Conservation (phyloP, 2,797 vertebrate genomes). For the Pseudotriccus pelzelni region DNA sequence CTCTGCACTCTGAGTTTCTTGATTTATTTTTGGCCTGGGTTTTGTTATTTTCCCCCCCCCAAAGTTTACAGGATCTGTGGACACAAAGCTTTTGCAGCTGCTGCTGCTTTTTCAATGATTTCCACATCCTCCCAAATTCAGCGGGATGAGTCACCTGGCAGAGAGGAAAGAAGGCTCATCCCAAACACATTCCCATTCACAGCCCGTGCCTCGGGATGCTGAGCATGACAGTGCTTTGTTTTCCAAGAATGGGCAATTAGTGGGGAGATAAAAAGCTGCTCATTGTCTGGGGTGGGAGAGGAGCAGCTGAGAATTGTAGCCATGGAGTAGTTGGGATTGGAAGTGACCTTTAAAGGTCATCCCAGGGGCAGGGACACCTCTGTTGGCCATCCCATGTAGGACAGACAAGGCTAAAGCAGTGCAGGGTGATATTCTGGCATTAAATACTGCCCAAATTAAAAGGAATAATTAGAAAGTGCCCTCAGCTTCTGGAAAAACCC, state of each 20-base stretch:
- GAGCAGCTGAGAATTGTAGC: not conserved
- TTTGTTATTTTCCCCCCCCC: not conserved
- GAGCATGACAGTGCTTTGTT: not conserved
- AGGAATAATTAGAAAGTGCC: not conserved
- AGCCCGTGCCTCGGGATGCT: accelerated
- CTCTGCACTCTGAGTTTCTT: accelerated
- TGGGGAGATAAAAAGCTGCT: not conserved
- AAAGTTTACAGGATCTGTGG: not conserved
- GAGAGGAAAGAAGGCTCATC: constrained; percentile 1
- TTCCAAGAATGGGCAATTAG: not conserved
- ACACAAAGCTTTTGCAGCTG: constrained; percentile 27
- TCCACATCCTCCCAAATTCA: not conserved
- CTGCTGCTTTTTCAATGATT: not conserved
- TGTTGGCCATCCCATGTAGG: not conserved
- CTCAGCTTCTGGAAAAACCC: not conserved
- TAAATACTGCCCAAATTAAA: not conserved
- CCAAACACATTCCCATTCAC: not conserved
- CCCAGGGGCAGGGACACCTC: not conserved
- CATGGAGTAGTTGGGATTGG: not conserved
- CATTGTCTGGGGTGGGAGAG: not conserved
- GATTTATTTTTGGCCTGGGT: not conserved
- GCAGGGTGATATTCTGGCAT: not conserved
- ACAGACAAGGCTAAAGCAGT: not conserved
- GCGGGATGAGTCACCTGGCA: constrained; percentile 6
- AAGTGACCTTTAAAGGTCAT: not conserved